Percentiles rank a stretch among this genome's conserved stretches.
These are phyloP conservation scores for Alethe diademata DNA, from an alignment of 2,113 vertebrate species.

Conservation along the genomic window DNA sequence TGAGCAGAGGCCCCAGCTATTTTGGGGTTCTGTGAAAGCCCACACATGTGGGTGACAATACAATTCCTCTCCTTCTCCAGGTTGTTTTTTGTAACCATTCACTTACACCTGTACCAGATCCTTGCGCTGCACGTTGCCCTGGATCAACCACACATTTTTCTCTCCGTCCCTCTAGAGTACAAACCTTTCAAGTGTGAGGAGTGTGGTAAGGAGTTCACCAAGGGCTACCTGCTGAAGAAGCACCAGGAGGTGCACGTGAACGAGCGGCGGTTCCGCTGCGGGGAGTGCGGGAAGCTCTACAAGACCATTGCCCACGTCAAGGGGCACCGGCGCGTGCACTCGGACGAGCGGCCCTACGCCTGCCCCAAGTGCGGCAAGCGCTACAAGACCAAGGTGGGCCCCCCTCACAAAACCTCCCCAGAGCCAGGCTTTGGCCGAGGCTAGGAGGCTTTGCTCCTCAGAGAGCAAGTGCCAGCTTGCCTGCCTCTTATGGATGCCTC, in stretches of 20 bases:
- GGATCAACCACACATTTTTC: background rate
- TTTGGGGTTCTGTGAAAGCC: background rate
- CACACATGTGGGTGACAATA: fast-evolving
- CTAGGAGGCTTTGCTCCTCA: background rate
- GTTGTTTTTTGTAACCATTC: background rate
- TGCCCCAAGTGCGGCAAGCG: conserved; percentile 90
- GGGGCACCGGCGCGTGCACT: conserved; percentile 93
- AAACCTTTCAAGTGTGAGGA: conserved; percentile 87
- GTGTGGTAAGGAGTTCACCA: conserved; percentile 93
- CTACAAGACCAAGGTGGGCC: conserved; percentile 94
- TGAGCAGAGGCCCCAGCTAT: background rate
- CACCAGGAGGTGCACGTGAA: conserved; percentile 92
- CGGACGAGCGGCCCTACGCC: conserved; percentile 88
- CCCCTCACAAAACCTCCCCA: background rate
- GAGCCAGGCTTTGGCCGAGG: background rate
- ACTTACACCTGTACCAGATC: fast-evolving
- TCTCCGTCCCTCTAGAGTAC: conserved; percentile 73
- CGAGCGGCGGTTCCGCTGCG: conserved; percentile 92
- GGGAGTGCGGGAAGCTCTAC: conserved; percentile 96
- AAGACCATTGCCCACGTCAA: conserved; percentile 95
- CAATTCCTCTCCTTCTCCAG: background rate
- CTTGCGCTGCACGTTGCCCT: background rate
- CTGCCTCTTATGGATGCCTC: fast-evolving
- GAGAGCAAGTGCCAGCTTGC: background rate
- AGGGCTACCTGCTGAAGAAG: conserved; percentile 93